Percentiles rank a stretch among this genome's conserved stretches.
These are phyloP conservation scores for Spatulosminthurus flaviceps DNA, from an alignment of 2,888 invertebrate species.

Conservation along the genomic window DNA sequence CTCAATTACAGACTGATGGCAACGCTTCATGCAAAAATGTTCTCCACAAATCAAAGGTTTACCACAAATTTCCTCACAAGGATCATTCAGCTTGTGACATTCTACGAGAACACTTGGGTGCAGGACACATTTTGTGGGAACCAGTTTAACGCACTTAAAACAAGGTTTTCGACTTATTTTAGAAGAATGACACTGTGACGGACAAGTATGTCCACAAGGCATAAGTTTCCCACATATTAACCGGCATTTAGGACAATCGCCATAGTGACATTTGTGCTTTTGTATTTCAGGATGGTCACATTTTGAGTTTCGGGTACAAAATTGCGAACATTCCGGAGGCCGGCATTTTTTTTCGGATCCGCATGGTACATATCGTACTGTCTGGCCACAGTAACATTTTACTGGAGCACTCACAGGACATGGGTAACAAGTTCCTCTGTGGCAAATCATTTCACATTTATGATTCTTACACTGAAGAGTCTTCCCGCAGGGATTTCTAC, in stretches of 20 bases:
- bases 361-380: slow-evolving; percentile 83
- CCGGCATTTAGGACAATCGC: slow-evolving; percentile 83
- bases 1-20: slow-evolving; percentile 35
- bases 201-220: slow-evolving; percentile 77
- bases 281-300: slow-evolving; percentile 83
- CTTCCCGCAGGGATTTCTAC: slow-evolving; percentile 85
- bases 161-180: slow-evolving; percentile 57
- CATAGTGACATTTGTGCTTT: slow-evolving; percentile 82
- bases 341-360: slow-evolving; percentile 79
- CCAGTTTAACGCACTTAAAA: slow-evolving; percentile 53
- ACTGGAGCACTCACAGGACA: slow-evolving; percentile 77
- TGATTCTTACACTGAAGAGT: slow-evolving; percentile 80
- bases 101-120: slow-evolving; percentile 52
- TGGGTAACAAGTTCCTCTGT: slow-evolving; percentile 81
- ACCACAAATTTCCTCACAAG: slow-evolving; percentile 58
- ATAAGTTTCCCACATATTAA: slow-evolving; percentile 76
- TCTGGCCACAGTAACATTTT: slow-evolving; percentile 82
- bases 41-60: slow-evolving; percentile 39
- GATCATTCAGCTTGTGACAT: slow-evolving; percentile 51
- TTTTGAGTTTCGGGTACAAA: slow-evolving; percentile 68
- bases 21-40: slow-evolving; percentile 36
- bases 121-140: slow-evolving; percentile 53
- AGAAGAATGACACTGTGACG: slow-evolving; percentile 78
- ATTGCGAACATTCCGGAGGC: slow-evolving; percentile 80
- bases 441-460: slow-evolving; percentile 72